Evolutionary conservation across 2,113 vertebrate species (phyloP).

Genomic region (Python bivittatus): DNA sequence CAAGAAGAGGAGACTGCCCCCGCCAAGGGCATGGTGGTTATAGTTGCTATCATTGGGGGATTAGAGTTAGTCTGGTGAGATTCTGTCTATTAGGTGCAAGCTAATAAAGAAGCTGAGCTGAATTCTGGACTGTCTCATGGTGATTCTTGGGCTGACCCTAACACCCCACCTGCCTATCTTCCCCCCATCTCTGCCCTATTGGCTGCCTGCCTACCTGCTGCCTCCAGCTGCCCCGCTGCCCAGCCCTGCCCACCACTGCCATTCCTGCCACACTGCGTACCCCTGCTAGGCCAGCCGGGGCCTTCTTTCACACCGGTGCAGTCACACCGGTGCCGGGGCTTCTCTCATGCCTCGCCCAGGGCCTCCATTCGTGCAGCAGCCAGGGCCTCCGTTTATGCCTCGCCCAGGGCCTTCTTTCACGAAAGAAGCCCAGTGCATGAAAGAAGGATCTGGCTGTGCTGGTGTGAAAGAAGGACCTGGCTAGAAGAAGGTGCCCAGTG

Average conservation of each 20-base stretch:
- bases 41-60: too few relatives aligned
- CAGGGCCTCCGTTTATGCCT: background rate
- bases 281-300: background rate
- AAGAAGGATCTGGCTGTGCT: background rate
- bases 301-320: too few relatives aligned
- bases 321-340: too few relatives aligned
- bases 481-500: background rate
- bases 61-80: too few relatives aligned
- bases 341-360: background rate
- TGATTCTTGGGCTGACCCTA: too few relatives aligned
- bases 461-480: background rate
- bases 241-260: background rate
- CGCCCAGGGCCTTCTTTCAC: background rate
- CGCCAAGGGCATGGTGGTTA: too few relatives aligned
- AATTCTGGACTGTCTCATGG: too few relatives aligned
- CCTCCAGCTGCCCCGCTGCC: background rate
- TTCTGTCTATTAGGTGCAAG: too few relatives aligned
- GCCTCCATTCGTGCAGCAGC: too few relatives aligned
- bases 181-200: background rate
- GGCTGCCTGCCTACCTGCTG: background rate
- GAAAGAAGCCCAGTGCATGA: background rate
- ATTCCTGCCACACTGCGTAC: background rate
- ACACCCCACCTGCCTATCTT: too few relatives aligned
- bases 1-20: too few relatives aligned
- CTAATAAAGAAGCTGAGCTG: too few relatives aligned